Evolutionary conservation across 2,113 vertebrate genomes (phyloP).

Genomic region (Kryptolebias marmoratus): DNA sequence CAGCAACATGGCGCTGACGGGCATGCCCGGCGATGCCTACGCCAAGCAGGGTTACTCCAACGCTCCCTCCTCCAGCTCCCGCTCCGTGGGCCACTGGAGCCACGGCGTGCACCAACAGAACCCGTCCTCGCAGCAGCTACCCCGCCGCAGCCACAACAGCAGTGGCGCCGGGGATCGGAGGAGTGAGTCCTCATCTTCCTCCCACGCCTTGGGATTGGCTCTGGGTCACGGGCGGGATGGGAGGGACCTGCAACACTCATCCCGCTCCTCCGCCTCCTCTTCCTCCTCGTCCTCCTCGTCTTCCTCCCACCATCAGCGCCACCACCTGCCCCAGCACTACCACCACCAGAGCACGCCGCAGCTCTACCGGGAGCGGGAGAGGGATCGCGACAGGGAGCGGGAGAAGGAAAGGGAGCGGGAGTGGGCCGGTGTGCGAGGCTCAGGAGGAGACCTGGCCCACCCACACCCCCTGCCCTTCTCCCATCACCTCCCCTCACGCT

Average conservation of each 20-base stretch:
- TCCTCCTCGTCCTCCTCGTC: conserved; percentile 82
- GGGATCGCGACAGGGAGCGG: conserved; percentile 78
- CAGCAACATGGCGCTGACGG: conserved; percentile 88
- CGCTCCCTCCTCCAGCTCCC: conserved; percentile 77
- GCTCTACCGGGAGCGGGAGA: conserved; percentile 79
- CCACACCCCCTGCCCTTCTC: conserved; percentile 81
- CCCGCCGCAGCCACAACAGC: conserved; percentile 86
- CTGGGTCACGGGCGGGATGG: conserved; percentile 67
- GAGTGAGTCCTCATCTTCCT: conserved; percentile 71
- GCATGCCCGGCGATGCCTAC: conserved; percentile 88
- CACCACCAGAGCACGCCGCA: conserved; percentile 85
- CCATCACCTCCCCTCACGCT: conserved; percentile 83
- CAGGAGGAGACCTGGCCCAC: conserved; percentile 75
- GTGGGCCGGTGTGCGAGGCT: conserved; percentile 76
- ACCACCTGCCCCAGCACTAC: conserved; percentile 82
- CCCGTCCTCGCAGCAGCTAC: conserved; percentile 77
- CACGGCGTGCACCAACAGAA: conserved; percentile 83
- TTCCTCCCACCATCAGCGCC: conserved; percentile 76
- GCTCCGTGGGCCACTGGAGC: conserved; percentile 88
- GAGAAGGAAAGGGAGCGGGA: conserved; percentile 82
- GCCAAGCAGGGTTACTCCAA: conserved; percentile 88
- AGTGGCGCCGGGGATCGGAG: conserved; percentile 66
- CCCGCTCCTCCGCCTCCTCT: conserved; percentile 78
- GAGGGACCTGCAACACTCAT: conserved; percentile 75
- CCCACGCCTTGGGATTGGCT: conserved; percentile 61